Percentiles rank a stretch among this genome's conserved stretches.
These are phyloP conservation scores for Chrysemys picta DNA, from an alignment of 2,113 vertebrate genomes.

Conservation along the genomic window DNA sequence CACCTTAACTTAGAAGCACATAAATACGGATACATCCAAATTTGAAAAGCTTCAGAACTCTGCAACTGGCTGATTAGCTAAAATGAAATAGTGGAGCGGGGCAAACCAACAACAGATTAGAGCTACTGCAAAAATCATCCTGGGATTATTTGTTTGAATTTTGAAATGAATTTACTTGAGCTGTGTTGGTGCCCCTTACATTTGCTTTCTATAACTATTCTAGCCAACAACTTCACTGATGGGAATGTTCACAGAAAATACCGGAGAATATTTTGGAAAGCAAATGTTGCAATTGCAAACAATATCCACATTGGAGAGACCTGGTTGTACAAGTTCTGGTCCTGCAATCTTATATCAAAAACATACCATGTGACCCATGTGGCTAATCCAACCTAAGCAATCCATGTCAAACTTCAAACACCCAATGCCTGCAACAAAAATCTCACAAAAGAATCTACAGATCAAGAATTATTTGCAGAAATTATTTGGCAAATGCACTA, in stretches of 20 bases:
- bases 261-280: neutral
- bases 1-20: neutral
- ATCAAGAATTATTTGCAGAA: neutral
- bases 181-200: neutral
- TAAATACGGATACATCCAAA: neutral
- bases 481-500: neutral
- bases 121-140: neutral
- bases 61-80: neutral
- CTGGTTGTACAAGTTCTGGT: neutral
- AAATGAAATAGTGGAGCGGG: too few relatives aligned
- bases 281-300: neutral
- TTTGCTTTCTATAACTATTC: neutral
- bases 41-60: neutral
- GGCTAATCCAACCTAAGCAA: neutral
- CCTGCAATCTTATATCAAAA: neutral
- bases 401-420: neutral
- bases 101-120: too few relatives aligned
- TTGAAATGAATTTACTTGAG: neutral
- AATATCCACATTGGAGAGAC: neutral
- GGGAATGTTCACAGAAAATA: neutral
- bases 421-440: neutral
- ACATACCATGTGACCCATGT: neutral
- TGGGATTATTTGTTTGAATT: neutral
- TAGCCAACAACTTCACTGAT: neutral
- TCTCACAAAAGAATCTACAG: neutral